Percentiles rank a stretch among this genome's conserved stretches.
phyloP scores from a whole-genome alignment of 2,797 vertebrate genomes.

The Spinibarbus caldwelli region DNA sequence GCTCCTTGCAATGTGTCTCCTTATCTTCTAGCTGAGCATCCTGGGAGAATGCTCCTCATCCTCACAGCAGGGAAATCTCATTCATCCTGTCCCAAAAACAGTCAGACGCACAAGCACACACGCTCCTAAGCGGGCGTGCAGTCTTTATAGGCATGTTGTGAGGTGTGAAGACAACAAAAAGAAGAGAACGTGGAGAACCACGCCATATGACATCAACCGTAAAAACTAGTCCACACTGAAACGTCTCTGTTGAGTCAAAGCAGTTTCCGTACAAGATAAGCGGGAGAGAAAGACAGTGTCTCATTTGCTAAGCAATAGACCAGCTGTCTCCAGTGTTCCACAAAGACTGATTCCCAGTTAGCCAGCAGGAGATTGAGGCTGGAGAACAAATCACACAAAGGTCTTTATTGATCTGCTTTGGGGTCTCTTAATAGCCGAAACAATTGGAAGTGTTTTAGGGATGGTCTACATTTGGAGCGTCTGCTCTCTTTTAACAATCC shows the following conservation, averaged over 20 bases:
- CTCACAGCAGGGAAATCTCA: conserved; percentile 65
- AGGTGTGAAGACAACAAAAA: conserved; percentile 32
- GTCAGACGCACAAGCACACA: not conserved
- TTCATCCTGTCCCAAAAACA: conserved; percentile 68
- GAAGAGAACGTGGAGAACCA: not conserved
- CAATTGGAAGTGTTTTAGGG: conserved; percentile 32
- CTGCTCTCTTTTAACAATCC: conserved; percentile 2
- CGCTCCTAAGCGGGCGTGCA: conserved; percentile 1
- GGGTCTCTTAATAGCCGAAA: conserved; percentile 32
- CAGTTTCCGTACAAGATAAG: conserved; percentile 58
- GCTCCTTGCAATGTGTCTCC: conserved; percentile 54
- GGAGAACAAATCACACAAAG: conserved; percentile 38
- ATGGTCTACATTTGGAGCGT: conserved; percentile 29
- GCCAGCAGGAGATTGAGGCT: conserved; percentile 12
- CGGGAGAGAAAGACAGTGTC: conserved; percentile 64
- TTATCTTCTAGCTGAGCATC: conserved; percentile 59
- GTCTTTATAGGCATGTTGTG: not conserved
- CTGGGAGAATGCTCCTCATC: conserved; percentile 25
- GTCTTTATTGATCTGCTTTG: conserved; percentile 40
- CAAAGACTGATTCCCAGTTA: conserved; percentile 33
- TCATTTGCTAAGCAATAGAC: conserved; percentile 62
- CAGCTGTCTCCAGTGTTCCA: conserved; percentile 63
- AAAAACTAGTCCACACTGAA: conserved; percentile 21
- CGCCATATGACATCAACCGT: conserved; percentile 12
- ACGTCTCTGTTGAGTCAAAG: conserved; percentile 30